phyloP scores from a whole-genome alignment of 2,888 invertebrate species.

The Rhagophthalmus giganteus region DNA sequence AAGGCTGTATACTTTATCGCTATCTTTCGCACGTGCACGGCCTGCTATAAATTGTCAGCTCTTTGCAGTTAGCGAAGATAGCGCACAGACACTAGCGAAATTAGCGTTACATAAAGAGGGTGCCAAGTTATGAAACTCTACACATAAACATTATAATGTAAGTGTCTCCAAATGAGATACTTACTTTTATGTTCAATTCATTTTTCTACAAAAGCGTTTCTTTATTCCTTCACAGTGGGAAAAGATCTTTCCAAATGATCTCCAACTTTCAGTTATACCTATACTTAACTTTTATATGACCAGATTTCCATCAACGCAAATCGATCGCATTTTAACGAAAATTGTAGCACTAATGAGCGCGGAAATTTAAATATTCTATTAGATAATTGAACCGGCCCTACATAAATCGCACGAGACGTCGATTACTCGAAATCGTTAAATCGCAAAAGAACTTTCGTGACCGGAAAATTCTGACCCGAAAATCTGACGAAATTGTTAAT shows the following conservation, averaged over 20 bases:
- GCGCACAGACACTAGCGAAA: conserved; percentile 47
- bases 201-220: conserved; percentile 37
- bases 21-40: conserved; percentile 54
- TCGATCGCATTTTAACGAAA: no score
- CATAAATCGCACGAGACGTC: no score
- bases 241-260: background rate
- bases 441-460: no score
- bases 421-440: no score
- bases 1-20: conserved; percentile 54
- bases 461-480: no score
- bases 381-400: no score
- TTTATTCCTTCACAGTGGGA: conserved; percentile 29
- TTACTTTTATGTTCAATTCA: conserved; percentile 51
- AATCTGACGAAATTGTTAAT: no score
- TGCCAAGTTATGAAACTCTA: conserved; percentile 37
- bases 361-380: no score
- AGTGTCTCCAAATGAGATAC: conserved; percentile 45
- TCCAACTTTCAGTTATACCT: background rate
- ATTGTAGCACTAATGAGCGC: no score
- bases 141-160: conserved; percentile 49
- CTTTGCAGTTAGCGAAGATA: conserved; percentile 42
- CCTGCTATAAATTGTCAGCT: conserved; percentile 50
- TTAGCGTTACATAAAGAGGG: conserved; percentile 43
- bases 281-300: background rate
- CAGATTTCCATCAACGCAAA: background rate